Conservation (phyloP, 2,113 vertebrate genomes). For the Opisthocomus hoazin region DNA sequence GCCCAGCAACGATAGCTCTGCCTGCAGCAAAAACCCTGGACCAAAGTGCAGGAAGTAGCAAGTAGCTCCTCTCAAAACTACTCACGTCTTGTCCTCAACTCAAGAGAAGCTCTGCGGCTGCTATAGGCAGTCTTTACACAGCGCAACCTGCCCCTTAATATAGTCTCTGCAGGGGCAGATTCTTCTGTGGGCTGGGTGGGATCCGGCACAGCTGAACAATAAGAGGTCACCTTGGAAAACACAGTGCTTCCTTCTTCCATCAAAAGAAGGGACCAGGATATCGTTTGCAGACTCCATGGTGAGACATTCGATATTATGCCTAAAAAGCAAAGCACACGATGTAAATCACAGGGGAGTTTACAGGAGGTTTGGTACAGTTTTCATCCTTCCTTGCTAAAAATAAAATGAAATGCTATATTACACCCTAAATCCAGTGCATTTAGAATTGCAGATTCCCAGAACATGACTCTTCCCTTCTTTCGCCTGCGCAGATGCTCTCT, state of each 20-base stretch:
- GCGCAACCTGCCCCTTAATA: constrained; percentile 97
- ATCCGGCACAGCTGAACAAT: constrained; percentile 95
- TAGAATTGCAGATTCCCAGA: neutral
- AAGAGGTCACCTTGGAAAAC: constrained; percentile 94
- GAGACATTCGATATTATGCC: constrained; percentile 86
- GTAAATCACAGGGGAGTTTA: neutral
- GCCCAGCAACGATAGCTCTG: constrained; percentile 23
- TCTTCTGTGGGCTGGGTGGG: constrained; percentile 81
- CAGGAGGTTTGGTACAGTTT: neutral
- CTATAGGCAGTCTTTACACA: constrained; percentile 96
- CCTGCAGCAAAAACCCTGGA: constrained; percentile 32
- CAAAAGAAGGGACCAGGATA: constrained; percentile 89
- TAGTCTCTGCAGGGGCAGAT: constrained; percentile 98
- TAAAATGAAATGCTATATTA: neutral
- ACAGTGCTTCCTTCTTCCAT: constrained; percentile 83
- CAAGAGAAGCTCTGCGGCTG: constrained; percentile 25
- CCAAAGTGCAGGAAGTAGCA: constrained; percentile 58
- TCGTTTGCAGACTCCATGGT: constrained; percentile 86
- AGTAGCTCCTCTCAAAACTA: constrained; percentile 35
- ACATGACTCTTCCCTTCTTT: neutral
- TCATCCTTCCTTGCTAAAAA: neutral
- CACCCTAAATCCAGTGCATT: neutral
- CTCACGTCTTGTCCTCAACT: neutral
- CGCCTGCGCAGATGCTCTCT: neutral
- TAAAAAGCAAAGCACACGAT: constrained; percentile 42